Percentiles rank a stretch among this genome's conserved stretches.
Evolutionary conservation across 2,888 invertebrate genomes (phyloP).

Genomic region (Hecatera dysodea): DNA sequence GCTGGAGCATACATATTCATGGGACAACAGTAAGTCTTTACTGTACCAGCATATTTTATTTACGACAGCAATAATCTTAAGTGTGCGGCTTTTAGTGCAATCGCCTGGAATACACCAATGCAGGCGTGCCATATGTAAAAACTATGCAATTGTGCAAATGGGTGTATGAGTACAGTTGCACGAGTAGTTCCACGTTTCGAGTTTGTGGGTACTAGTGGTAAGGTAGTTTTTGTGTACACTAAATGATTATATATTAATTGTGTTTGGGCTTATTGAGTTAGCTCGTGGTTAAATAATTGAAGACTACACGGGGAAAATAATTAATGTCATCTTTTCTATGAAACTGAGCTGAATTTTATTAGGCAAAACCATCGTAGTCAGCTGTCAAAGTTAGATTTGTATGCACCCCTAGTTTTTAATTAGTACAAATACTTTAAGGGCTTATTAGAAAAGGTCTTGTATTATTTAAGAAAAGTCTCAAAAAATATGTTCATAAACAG

Average conservation of each 20-base stretch:
- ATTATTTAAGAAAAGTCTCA: too few species aligned
- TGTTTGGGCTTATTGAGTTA: neutral
- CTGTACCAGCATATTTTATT: constrained; percentile 54
- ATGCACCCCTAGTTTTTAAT: too few species aligned
- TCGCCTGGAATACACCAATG: constrained; percentile 41
- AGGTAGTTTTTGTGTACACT: neutral
- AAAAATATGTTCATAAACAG: too few species aligned
- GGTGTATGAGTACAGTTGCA: constrained; percentile 12
- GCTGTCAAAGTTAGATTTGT: too few species aligned
- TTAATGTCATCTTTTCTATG: too few species aligned
- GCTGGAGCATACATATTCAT: constrained; percentile 46
- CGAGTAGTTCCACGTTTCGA: constrained; percentile 4
- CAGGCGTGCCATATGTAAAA: constrained; percentile 48
- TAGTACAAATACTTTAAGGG: too few species aligned
- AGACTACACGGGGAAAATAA: too few species aligned
- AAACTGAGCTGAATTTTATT: too few species aligned
- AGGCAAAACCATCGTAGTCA: too few species aligned
- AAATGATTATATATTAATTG: neutral
- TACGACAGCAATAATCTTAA: constrained; percentile 59
- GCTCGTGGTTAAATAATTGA: too few species aligned
- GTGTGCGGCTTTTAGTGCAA: constrained; percentile 60
- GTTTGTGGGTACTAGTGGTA: constrained; percentile 9
- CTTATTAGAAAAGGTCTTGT: too few species aligned
- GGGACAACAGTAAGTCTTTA: constrained; percentile 42
- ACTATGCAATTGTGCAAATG: constrained; percentile 59